Conservation (phyloP, 2,113 vertebrate species). For the Cyrtonyx montezumae region DNA sequence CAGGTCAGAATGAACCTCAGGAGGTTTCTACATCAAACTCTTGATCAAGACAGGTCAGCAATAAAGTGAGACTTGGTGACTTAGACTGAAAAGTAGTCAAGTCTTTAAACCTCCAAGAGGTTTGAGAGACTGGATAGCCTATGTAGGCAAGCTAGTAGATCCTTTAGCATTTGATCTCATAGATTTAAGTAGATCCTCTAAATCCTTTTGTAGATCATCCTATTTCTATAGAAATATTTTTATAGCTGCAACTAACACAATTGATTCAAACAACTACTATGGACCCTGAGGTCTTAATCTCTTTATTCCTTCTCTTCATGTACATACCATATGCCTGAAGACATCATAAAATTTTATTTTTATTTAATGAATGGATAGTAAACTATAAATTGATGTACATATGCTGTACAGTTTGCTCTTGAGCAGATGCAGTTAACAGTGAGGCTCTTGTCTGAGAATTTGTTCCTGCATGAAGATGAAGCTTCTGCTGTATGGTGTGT, state of each 20-base stretch:
- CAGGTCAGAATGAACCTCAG: not conserved
- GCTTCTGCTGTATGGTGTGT: not conserved
- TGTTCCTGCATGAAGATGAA: not conserved
- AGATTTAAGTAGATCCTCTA: not conserved
- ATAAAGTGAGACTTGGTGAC: not conserved
- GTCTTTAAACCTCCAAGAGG: not conserved
- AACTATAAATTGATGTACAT: not conserved
- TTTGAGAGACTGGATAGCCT: not conserved
- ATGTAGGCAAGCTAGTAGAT: not conserved
- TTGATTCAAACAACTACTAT: not conserved
- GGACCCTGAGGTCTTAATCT: not conserved
- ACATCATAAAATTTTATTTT: not conserved
- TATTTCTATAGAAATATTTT: not conserved
- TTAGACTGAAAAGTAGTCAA: not conserved
- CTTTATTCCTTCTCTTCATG: not conserved
- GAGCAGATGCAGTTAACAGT: not conserved
- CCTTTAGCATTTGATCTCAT: not conserved
- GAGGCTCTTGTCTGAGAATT: accelerated
- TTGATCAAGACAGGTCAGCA: not conserved
- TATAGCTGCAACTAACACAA: not conserved
- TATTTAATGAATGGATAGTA: not conserved
- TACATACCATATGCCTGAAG: not conserved
- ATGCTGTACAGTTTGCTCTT: not conserved
- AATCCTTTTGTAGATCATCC: not conserved
- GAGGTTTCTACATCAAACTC: not conserved